Conservation (phyloP, 2,797 vertebrate species). For the Macrochelys suwanniensis region DNA sequence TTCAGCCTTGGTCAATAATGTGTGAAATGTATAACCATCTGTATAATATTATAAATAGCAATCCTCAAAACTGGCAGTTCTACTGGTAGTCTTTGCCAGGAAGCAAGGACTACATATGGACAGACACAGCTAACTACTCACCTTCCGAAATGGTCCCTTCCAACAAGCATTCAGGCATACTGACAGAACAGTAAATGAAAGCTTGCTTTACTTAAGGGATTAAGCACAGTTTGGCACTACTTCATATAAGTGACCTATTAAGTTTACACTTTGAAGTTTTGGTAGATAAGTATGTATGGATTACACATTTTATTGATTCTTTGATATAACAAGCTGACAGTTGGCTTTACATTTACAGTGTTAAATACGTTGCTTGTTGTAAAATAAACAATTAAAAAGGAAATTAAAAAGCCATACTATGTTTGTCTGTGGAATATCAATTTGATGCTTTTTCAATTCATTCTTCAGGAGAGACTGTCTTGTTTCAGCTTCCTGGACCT, state of each 20-base stretch:
- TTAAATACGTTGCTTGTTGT: background rate
- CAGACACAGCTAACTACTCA: background rate
- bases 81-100: background rate
- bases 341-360: background rate
- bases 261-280: background rate
- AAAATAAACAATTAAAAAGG: slow-evolving; percentile 17
- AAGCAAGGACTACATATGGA: background rate
- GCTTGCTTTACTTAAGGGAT: background rate
- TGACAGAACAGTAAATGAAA: background rate
- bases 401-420: slow-evolving; percentile 78
- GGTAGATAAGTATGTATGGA: background rate
- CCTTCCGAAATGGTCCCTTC: background rate
- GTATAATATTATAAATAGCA: background rate
- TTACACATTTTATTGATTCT: background rate
- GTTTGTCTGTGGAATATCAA: slow-evolving; percentile 73
- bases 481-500: slow-evolving; percentile 72
- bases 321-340: background rate
- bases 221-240: fast-evolving
- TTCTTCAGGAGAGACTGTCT: slow-evolving; percentile 80
- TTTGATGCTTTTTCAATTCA: slow-evolving; percentile 76
- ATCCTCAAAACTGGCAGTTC: background rate
- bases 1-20: background rate
- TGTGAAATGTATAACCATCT: background rate
- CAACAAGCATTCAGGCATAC: background rate
- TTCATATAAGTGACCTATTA: background rate